Evolutionary conservation across 2,113 vertebrate species (phyloP).

Genomic region (Parus major): DNA sequence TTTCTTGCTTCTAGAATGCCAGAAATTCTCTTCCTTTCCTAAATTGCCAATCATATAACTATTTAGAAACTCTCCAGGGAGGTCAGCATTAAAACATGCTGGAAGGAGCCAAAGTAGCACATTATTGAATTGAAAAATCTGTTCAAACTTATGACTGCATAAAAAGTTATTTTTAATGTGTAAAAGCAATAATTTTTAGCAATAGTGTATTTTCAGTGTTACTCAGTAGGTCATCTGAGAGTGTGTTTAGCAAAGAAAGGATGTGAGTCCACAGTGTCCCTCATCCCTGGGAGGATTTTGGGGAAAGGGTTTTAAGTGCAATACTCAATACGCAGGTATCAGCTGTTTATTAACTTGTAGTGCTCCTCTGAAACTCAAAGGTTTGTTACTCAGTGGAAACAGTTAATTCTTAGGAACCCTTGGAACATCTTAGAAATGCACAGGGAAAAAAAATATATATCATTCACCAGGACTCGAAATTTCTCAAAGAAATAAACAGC

Average conservation of each 20-base stretch:
- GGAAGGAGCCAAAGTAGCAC: background rate
- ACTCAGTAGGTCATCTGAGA: background rate
- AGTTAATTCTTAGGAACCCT: background rate
- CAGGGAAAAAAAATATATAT: background rate
- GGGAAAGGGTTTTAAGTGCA: background rate
- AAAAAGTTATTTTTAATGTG: background rate
- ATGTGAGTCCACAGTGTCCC: background rate
- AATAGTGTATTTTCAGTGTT: background rate
- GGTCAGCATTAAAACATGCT: background rate
- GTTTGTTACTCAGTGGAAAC: background rate
- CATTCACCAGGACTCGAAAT: background rate
- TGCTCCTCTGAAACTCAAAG: background rate
- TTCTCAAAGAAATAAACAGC: background rate
- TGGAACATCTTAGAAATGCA: background rate
- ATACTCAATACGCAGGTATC: background rate
- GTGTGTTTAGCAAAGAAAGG: background rate
- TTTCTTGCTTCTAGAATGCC: background rate
- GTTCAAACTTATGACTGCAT: background rate
- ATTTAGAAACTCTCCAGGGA: conserved; percentile 14
- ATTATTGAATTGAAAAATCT: background rate
- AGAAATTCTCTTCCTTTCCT: conserved; percentile 40
- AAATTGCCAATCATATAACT: background rate
- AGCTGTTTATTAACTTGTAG: background rate
- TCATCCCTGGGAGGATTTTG: background rate
- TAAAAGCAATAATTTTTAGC: background rate